Evolutionary conservation across 2,797 vertebrate genomes (phyloP).

Genomic region (Cheirogaleus major): DNA sequence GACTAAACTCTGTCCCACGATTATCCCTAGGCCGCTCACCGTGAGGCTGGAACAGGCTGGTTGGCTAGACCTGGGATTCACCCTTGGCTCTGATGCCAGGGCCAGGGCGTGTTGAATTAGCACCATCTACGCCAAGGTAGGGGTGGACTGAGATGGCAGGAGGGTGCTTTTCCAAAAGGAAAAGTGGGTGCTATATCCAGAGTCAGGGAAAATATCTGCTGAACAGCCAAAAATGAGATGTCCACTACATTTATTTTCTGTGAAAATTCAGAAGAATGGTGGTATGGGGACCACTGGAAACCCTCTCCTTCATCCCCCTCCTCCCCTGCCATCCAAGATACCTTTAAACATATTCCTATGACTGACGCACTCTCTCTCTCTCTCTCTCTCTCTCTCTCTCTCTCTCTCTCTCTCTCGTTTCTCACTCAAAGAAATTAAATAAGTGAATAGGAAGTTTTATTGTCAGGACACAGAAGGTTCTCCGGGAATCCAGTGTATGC

Average conservation of each 20-base stretch:
- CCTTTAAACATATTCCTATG: neutral
- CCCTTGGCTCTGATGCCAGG: neutral
- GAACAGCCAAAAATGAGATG: neutral
- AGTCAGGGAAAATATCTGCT: neutral
- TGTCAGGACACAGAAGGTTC: neutral
- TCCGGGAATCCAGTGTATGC: neutral
- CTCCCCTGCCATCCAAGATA: neutral
- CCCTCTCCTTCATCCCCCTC: neutral
- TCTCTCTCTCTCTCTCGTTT: neutral
- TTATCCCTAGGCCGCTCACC: neutral
- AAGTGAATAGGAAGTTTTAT: neutral
- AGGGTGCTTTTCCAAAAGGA: neutral
- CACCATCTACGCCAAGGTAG: neutral
- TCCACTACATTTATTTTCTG: neutral
- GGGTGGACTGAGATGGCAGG: neutral
- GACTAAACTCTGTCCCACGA: neutral
- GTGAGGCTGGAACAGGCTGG: neutral
- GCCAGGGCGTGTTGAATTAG: neutral
- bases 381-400: neutral
- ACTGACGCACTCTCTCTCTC: neutral
- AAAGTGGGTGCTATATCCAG: neutral
- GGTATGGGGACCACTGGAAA: neutral
- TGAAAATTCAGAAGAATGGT: neutral
- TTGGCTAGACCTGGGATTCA: neutral
- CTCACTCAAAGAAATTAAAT: neutral